Evolutionary conservation across 1,140 invertebrate genomes (phyloP).

Genomic region (Drosophila murphyi): DNA sequence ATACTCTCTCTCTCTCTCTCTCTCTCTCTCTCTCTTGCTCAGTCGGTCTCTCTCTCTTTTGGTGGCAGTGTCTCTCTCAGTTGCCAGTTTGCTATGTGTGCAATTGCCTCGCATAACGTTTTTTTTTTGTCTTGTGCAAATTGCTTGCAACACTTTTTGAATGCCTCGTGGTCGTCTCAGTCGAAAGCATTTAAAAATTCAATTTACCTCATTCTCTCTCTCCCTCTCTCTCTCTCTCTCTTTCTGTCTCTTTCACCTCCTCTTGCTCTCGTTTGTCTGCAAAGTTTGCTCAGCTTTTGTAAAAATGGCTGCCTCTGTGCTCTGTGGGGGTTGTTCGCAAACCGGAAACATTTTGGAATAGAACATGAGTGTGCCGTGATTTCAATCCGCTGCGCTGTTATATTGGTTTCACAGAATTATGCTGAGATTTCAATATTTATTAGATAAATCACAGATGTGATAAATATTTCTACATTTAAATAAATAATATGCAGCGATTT

Average conservation of each 20-base stretch:
- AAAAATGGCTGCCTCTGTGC: constrained; percentile 74
- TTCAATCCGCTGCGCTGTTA: constrained; percentile 15
- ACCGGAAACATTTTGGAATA: constrained; percentile 47
- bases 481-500: background rate
- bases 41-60: constrained; percentile 3
- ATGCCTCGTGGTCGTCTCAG: constrained; percentile 79
- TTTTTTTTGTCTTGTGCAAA: constrained; percentile 80
- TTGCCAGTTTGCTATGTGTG: constrained; percentile 36
- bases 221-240: constrained; percentile 26
- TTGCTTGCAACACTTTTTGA: constrained; percentile 83
- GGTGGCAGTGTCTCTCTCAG: constrained; percentile 32
- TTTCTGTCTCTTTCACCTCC: constrained; percentile 3
- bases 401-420: background rate
- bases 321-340: constrained; percentile 47
- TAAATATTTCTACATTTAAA: background rate
- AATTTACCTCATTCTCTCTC: constrained; percentile 58
- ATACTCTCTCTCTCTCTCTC: constrained; percentile 12
- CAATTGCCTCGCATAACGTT: constrained; percentile 70
- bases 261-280: constrained; percentile 52
- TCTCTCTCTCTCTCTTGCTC: constrained; percentile 10
- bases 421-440: constrained; percentile 3
- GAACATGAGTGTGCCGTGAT: constrained; percentile 41
- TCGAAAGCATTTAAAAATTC: constrained; percentile 82
- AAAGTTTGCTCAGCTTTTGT: constrained; percentile 58
- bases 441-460: background rate